These are phyloP conservation scores for Lochmaea crataegi DNA, from an alignment of 2,888 invertebrate species.

Conservation along the genomic window DNA sequence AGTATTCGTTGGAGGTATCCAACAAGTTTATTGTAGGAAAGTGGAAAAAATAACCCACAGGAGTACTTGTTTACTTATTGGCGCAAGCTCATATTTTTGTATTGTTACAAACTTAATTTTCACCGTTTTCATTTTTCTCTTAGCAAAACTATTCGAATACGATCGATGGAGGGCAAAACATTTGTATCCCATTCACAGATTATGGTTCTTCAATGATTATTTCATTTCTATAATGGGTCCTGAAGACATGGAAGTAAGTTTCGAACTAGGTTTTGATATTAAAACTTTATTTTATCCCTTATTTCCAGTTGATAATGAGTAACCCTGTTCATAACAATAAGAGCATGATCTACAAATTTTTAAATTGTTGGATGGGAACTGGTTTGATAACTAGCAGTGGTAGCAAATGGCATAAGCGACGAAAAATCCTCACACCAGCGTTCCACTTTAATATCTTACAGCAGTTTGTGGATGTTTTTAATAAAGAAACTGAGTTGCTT, in stretches of 20 bases:
- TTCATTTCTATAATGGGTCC: conserved; percentile 1
- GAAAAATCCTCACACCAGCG: conserved; percentile 49
- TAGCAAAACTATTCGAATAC: background rate
- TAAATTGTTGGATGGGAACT: conserved; percentile 48
- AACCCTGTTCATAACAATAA: conserved; percentile 44
- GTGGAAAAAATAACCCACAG: too few relatives aligned
- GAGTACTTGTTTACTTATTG: too few relatives aligned
- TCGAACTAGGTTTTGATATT: background rate
- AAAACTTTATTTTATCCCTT: background rate
- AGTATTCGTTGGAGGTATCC: too few relatives aligned
- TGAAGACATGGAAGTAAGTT: conserved; percentile 7
- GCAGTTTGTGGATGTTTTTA: conserved; percentile 46
- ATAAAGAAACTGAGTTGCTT: conserved; percentile 43
- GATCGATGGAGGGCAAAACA: conserved; percentile 3
- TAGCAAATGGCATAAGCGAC: conserved; percentile 46
- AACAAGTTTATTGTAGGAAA: too few relatives aligned
- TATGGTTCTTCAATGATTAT: background rate
- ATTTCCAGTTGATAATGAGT: conserved; percentile 38
- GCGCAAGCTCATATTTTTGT: background rate
- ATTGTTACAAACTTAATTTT: background rate
- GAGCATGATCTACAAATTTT: conserved; percentile 38
- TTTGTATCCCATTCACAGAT: conserved; percentile 1
- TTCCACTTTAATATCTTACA: conserved; percentile 50
- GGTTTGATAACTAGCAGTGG: conserved; percentile 48
- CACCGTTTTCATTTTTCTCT: background rate